Evolutionary conservation across 2,888 invertebrate genomes (phyloP), one percentile per base, ranked within the genome.

Genomic region (Nysson spinosus): DNA sequence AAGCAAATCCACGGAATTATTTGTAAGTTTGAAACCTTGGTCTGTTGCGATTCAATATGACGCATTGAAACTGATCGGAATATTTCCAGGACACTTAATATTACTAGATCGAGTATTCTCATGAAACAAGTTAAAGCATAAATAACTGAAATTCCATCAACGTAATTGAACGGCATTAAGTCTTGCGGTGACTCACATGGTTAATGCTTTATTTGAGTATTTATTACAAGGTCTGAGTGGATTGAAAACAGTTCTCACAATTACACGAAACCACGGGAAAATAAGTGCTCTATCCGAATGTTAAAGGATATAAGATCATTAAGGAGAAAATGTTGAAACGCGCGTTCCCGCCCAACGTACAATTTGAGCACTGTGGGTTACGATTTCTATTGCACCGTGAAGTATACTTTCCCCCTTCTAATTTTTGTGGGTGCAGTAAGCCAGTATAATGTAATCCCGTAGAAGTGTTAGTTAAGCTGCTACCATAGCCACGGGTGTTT

Each of bases 271-370:
- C 24, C 24, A 7, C 9, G 24, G 6, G 1, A 24, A 24, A 24
- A 24, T 24, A 5, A 24, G 24, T n/a, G n/a, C n/a, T n/a, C n/a
- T n/a, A n/a, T n/a, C n/a, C n/a, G n/a, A 47, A 24, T 57, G 42
- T 47, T 40, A 40, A 35, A 57, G 46, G 56, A 65, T 49, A 35
- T 34, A 3, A 30, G 46, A 28, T 51, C 56, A 52, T 66, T 66
- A 51, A 42, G 22, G 47, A 49, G 51, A 47, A 56, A 65, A 65
- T 54, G 63, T 51, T 40, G n/a, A n/a, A n/a, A 34, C 43, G 32
- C 35, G 24, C 44, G 56, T 47, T 34, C 34, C 43, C 37, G 28
- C 24, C 40, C 47, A 44, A 30, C 37, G 22, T 26, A 30, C 55
- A 30, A n/a, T n/a, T n/a, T n/a, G n/a, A n/a, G n/a, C n/a, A n/a